These are phyloP conservation scores for Girardinus metallicus DNA, from an alignment of 2,797 vertebrate genomes.

Conservation along the genomic window DNA sequence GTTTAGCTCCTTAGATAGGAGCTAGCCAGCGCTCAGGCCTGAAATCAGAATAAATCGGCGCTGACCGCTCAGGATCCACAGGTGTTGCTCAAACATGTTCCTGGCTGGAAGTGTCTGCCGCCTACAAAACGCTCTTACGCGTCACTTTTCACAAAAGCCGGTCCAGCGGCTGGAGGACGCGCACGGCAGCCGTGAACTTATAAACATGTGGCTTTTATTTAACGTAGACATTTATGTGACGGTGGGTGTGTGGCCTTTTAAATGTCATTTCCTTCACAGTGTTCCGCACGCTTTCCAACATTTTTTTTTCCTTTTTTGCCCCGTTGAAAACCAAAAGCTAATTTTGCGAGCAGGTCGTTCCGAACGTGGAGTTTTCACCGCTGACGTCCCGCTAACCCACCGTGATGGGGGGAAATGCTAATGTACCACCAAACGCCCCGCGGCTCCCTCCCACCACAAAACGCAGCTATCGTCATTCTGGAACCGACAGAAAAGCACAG, in stretches of 20 bases:
- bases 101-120: constrained; percentile 22
- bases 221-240: constrained; percentile 12
- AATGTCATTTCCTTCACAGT: constrained; percentile 17
- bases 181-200: constrained; percentile 14
- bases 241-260: constrained; percentile 44
- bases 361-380: constrained; percentile 10
- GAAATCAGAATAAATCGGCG: constrained; percentile 25
- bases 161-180: constrained; percentile 16
- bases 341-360: constrained; percentile 19
- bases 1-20: background rate
- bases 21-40: background rate
- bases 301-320: background rate
- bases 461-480: constrained; percentile 34
- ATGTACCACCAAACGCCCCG: constrained; percentile 1
- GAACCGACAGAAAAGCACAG: constrained; percentile 17
- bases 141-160: constrained; percentile 27
- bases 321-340: constrained; percentile 4
- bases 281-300: constrained; percentile 14
- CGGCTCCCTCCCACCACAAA: constrained; percentile 29
- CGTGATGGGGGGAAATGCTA: background rate
- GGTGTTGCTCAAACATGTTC: constrained; percentile 34
- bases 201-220: constrained; percentile 15
- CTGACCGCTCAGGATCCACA: constrained; percentile 36
- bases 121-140: constrained; percentile 22
- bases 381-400: constrained; percentile 13